A percentile compares a stretch with the other conserved stretches of the same genome.
Evolutionary conservation across 2,113 vertebrate species (phyloP).

Genomic region (Scolopax mira): DNA sequence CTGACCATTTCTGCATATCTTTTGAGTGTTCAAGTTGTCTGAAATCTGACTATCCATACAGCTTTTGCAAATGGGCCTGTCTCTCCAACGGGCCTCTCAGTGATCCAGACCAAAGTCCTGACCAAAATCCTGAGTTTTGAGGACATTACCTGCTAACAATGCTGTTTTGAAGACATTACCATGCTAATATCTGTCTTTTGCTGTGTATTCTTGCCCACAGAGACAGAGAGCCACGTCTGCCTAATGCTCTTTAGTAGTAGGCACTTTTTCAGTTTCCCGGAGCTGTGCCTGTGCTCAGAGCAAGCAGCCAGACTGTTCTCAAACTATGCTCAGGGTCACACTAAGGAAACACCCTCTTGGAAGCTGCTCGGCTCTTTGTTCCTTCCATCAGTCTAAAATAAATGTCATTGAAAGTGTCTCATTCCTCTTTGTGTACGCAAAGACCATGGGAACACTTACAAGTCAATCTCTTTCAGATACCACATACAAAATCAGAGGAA

Average conservation of each 20-base stretch:
- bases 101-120: neutral
- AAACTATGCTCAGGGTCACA: neutral
- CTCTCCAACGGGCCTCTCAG: neutral
- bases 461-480: conserved; percentile 28
- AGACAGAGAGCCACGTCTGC: neutral
- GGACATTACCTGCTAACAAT: neutral
- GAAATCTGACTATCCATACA: neutral
- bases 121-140: neutral
- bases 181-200: neutral
- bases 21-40: neutral
- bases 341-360: conserved; percentile 19
- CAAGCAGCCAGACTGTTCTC: neutral
- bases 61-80: neutral
- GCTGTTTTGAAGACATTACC: neutral
- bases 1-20: neutral
- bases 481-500: neutral
- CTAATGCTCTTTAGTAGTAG: neutral
- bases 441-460: neutral
- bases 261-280: neutral
- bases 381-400: conserved; percentile 5
- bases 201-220: neutral
- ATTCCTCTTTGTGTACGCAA: neutral
- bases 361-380: conserved; percentile 24
- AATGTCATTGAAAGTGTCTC: conserved; percentile 10
- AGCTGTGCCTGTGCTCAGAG: neutral